phyloP scores from a whole-genome alignment of 2,888 invertebrate genomes.

The Cistogaster globosa region DNA sequence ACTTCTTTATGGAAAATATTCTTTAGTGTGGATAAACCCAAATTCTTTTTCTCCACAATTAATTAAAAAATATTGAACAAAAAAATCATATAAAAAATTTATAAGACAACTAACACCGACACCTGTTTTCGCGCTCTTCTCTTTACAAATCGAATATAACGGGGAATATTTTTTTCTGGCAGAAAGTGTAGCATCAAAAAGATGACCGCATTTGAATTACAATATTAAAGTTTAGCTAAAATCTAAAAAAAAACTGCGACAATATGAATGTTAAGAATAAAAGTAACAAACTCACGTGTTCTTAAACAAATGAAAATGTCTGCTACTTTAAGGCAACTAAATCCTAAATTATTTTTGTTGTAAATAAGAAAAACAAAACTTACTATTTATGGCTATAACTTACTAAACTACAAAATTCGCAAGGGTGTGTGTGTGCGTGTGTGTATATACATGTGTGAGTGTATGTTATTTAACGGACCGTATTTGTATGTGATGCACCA shows the following conservation, averaged over 20 bases:
- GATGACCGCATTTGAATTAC: neutral
- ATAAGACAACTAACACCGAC: constrained; percentile 30
- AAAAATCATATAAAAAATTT: constrained; percentile 30
- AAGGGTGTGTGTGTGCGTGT: constrained; percentile 25
- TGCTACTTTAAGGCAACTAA: constrained; percentile 5
- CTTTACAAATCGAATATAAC: neutral
- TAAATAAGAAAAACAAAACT: neutral
- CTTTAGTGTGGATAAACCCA: neutral
- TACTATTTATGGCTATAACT: constrained; percentile 12
- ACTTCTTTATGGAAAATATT: too few relatives aligned
- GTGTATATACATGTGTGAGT: constrained; percentile 49
- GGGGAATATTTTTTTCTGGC: neutral
- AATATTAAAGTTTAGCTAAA: constrained; percentile 16
- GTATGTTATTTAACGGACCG: constrained; percentile 52
- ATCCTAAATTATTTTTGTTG: too few relatives aligned
- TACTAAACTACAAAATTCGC: constrained; percentile 40
- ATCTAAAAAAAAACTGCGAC: constrained; percentile 8
- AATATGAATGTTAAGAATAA: neutral
- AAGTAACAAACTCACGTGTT: constrained; percentile 8
- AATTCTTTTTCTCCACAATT: constrained; percentile 12
- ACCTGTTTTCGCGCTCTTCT: neutral
- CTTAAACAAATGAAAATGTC: constrained; percentile 27
- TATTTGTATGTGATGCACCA: constrained; percentile 69
- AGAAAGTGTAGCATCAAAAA: neutral
- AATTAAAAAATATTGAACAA: constrained; percentile 40